Percentiles rank a stretch among this genome's conserved stretches.
Evolutionary conservation across 2,113 vertebrate species (phyloP).

Genomic region (Perca fluviatilis): DNA sequence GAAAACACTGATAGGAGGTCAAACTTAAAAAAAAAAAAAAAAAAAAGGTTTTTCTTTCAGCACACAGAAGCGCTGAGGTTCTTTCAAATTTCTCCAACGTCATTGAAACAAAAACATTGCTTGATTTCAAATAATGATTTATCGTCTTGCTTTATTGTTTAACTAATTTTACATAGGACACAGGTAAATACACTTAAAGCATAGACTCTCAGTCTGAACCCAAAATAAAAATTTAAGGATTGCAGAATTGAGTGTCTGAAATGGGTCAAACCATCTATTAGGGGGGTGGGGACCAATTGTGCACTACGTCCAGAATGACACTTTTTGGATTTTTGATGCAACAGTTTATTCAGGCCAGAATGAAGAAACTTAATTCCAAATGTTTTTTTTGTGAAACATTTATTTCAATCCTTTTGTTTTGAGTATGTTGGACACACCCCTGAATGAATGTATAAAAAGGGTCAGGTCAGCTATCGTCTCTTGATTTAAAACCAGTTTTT

Average conservation of each 20-base stretch:
- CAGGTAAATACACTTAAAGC: neutral
- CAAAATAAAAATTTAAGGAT: neutral
- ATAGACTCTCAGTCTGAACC: neutral
- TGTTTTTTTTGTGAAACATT: neutral
- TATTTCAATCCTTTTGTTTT: neutral
- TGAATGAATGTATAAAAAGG: neutral
- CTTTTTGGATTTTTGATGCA: neutral
- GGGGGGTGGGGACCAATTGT: neutral
- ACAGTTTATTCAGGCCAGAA: neutral
- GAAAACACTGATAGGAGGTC: slow-evolving; percentile 30
- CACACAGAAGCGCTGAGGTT: neutral
- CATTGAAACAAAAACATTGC: neutral
- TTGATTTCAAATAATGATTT: neutral
- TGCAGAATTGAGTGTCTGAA: neutral
- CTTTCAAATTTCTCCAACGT: neutral
- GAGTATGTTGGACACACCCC: neutral
- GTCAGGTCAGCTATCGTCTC: neutral
- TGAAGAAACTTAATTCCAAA: neutral
- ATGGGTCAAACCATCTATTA: neutral
- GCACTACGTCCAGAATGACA: neutral
- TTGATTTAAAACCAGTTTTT: neutral
- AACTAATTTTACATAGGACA: neutral
- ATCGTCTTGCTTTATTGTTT: neutral
- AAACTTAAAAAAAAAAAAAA: neutral
- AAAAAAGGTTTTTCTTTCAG: neutral